phyloP scores from a whole-genome alignment of 2,888 invertebrate genomes.

The Microdon myrmicae region DNA sequence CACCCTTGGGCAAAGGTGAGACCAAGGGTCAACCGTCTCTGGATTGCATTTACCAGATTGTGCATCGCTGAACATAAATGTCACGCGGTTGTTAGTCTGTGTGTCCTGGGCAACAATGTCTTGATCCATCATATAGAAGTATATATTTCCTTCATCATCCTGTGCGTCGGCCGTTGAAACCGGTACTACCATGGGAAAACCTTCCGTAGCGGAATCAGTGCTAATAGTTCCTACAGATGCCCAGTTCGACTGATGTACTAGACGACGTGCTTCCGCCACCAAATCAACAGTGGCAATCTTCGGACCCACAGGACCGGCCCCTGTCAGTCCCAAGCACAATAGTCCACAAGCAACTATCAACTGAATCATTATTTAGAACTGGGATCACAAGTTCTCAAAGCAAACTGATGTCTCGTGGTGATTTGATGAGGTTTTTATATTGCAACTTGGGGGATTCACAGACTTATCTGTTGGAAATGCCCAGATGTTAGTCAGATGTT shows the following conservation, averaged over 20 bases:
- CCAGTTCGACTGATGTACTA: conserved; percentile 38
- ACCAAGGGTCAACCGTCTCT: conserved; percentile 20
- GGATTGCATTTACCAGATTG: conserved; percentile 29
- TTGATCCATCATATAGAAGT: conserved; percentile 19
- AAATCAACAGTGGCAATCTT: conserved; percentile 2
- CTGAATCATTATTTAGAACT: conserved; percentile 23
- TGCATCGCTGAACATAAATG: conserved; percentile 37
- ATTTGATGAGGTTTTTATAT: conserved; percentile 21
- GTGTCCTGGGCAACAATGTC: conserved; percentile 19
- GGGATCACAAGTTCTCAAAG: conserved; percentile 4
- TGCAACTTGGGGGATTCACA: conserved; percentile 12
- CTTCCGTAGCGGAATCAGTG: not conserved
- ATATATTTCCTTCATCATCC: conserved; percentile 23
- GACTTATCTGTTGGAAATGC: no score
- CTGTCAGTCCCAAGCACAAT: conserved; percentile 9
- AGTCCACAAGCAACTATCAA: conserved; percentile 16
- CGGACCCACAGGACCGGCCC: conserved; percentile 1
- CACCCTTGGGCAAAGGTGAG: conserved; percentile 20
- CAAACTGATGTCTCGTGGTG: conserved; percentile 9
- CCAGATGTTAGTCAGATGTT: no score
- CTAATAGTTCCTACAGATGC: conserved; percentile 34
- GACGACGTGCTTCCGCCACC: conserved; percentile 25
- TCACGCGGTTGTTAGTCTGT: conserved; percentile 21
- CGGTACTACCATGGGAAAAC: conserved; percentile 28
- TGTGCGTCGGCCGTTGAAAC: conserved; percentile 25